Conservation (phyloP, 2,797 vertebrate genomes). For the Dromococcyx pavoninus region DNA sequence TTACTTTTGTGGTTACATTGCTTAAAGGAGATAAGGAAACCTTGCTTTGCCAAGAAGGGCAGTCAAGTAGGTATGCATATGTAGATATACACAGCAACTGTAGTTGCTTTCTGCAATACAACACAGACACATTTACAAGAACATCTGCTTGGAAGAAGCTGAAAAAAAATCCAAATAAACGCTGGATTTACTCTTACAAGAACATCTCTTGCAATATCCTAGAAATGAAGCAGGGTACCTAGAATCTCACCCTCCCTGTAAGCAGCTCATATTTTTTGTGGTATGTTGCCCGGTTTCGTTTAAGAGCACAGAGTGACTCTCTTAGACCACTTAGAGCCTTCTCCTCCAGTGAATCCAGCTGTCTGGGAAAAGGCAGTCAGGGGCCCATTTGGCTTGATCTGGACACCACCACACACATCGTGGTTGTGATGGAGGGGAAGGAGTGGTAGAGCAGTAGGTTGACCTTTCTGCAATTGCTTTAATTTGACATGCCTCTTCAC, state of each 20-base stretch:
- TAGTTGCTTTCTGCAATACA: neutral
- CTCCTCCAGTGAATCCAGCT: neutral
- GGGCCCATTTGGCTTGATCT: neutral
- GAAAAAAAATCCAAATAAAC: neutral
- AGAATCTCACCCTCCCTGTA: neutral
- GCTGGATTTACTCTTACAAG: neutral
- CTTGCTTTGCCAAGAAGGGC: neutral
- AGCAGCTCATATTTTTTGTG: accelerated
- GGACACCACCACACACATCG: neutral
- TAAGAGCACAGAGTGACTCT: neutral
- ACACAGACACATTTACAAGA: neutral
- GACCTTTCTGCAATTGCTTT: conserved; percentile 4
- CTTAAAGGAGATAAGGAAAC: neutral
- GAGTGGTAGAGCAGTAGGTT: neutral
- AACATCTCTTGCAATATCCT: neutral
- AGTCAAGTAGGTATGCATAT: neutral
- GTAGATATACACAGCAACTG: neutral
- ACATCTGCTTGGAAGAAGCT: neutral
- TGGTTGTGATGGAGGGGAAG: neutral
- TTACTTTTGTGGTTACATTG: neutral
- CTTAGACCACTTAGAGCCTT: neutral
- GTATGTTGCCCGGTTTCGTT: neutral
- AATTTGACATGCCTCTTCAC: neutral
- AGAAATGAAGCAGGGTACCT: neutral
- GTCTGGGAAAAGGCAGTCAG: neutral